Conservation (phyloP, 2,888 invertebrate genomes). For the Hirtodrosophila histrioides region DNA sequence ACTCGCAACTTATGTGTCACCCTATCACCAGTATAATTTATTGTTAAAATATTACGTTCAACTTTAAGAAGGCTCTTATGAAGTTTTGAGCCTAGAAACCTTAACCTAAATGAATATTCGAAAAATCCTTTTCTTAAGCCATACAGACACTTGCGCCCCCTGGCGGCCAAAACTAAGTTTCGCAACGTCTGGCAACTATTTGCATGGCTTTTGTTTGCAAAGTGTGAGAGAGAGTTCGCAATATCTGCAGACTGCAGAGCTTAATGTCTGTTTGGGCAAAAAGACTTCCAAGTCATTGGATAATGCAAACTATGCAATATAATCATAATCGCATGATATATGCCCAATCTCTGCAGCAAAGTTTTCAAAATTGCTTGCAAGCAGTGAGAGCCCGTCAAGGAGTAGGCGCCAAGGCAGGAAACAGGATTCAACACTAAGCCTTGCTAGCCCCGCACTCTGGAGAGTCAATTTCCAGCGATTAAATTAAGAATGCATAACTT, state of each 20-base stretch:
- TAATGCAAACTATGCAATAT: constrained; percentile 78
- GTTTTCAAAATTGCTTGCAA: constrained; percentile 48
- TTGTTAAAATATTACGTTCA: too few relatives aligned
- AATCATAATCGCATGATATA: constrained; percentile 80
- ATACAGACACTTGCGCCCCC: constrained; percentile 37
- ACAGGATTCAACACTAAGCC: constrained; percentile 42
- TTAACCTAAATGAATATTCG: background rate
- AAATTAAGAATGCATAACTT: constrained; percentile 80
- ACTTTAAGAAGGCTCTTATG: too few relatives aligned
- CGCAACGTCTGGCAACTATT: constrained; percentile 56
- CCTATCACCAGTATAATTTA: too few relatives aligned
- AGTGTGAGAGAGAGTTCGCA: constrained; percentile 10
- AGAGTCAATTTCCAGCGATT: constrained; percentile 79
- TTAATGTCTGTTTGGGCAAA: constrained; percentile 51
- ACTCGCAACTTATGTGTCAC: too few relatives aligned
- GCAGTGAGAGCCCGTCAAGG: background rate
- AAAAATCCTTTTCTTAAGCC: constrained; percentile 33
- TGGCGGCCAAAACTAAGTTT: constrained; percentile 37
- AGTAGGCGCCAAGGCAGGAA: constrained; percentile 16
- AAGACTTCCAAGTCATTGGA: constrained; percentile 74
- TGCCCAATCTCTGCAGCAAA: constrained; percentile 76
- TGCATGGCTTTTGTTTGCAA: constrained; percentile 29
- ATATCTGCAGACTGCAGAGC: constrained; percentile 39
- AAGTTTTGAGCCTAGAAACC: background rate
- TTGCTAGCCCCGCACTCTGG: constrained; percentile 60